Conservation (phyloP, 2,113 vertebrate genomes). For the Pavo muticus region DNA sequence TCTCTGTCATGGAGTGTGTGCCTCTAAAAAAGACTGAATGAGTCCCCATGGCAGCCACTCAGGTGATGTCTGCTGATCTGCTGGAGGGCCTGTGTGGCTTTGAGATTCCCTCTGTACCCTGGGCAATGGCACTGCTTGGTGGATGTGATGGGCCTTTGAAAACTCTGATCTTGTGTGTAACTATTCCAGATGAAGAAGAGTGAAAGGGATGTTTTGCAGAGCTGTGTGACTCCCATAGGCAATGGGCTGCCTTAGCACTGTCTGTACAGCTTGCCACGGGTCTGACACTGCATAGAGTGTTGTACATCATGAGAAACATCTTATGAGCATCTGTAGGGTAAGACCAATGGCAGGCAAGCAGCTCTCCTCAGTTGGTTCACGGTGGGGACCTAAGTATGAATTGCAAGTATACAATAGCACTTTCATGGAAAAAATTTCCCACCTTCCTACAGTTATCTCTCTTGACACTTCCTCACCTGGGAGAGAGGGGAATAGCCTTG, state of each 20-base stretch:
- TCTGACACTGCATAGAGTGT: background rate
- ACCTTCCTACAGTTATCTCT: background rate
- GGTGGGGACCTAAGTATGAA: background rate
- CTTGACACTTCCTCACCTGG: background rate
- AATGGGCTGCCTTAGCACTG: background rate
- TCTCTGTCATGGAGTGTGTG: background rate
- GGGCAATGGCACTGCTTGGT: background rate
- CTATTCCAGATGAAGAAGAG: background rate
- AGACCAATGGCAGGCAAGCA: background rate
- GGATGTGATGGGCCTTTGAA: background rate
- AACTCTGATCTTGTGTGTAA: background rate
- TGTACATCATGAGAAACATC: background rate
- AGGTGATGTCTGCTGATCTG: background rate
- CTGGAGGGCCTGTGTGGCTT: background rate
- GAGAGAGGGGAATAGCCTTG: background rate
- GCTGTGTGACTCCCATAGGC: background rate
- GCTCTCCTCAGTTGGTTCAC: background rate
- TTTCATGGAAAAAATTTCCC: background rate
- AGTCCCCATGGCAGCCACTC: background rate
- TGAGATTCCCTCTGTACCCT: background rate
- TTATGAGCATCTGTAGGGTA: background rate
- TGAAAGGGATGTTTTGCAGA: background rate
- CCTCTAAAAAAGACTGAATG: background rate
- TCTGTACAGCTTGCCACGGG: background rate
- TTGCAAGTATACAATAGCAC: background rate